Conservation (phyloP, 2,888 invertebrate genomes). For the Melanotus villosus region DNA sequence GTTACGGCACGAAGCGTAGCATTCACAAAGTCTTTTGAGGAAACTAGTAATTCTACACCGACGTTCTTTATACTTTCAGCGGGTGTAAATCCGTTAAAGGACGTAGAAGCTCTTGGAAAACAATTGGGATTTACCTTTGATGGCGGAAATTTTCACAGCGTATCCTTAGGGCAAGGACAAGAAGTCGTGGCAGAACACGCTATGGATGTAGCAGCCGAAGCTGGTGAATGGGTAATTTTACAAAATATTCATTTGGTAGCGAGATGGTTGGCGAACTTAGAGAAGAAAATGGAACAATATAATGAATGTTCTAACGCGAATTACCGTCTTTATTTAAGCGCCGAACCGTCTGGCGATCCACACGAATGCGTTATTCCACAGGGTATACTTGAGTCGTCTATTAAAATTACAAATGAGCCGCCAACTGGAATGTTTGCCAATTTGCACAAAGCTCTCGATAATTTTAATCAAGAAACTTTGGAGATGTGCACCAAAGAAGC, state of each 20-base stretch:
- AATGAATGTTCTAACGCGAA: constrained; percentile 76
- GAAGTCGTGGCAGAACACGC: constrained; percentile 92
- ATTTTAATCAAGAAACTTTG: constrained; percentile 92
- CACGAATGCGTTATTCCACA: constrained; percentile 79
- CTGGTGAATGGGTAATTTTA: constrained; percentile 94
- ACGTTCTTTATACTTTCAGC: constrained; percentile 95
- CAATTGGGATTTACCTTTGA: constrained; percentile 85
- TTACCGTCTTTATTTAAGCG: constrained; percentile 86
- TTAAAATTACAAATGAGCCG: constrained; percentile 97
- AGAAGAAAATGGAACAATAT: constrained; percentile 92
- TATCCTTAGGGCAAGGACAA: constrained; percentile 95
- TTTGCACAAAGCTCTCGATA: constrained; percentile 92
- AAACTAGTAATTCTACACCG: constrained; percentile 87
- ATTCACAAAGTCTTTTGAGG: constrained; percentile 88
- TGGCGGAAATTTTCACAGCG: constrained; percentile 89
- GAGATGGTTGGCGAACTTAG: constrained; percentile 89
- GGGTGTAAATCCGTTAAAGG: constrained; percentile 95
- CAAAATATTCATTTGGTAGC: constrained; percentile 94
- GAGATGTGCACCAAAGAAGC: constrained; percentile 95
- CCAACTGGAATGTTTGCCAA: constrained; percentile 96
- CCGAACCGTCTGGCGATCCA: constrained; percentile 86
- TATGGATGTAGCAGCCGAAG: constrained; percentile 80
- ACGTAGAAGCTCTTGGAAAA: constrained; percentile 89
- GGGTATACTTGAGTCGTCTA: constrained; percentile 92
- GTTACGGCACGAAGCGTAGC: constrained; percentile 84